Percentiles rank a stretch among this genome's conserved stretches.
Evolutionary conservation across 2,888 invertebrate species (phyloP).

Genomic region (Gibbula magus): DNA sequence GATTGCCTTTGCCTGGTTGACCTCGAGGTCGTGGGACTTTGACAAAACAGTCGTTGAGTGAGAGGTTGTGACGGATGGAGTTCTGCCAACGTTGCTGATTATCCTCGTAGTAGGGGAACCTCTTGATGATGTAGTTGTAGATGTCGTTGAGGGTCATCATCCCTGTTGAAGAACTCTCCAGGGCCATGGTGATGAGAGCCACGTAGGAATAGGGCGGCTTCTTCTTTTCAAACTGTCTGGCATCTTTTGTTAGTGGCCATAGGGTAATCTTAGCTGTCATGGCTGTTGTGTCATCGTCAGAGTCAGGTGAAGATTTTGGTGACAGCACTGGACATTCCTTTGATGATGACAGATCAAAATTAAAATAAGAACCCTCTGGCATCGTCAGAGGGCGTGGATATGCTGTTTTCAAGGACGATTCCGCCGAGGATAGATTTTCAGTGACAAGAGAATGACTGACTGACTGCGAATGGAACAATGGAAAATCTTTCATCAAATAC

Average conservation of each 20-base stretch:
- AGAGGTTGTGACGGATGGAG: conserved; percentile 88
- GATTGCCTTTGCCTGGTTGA: conserved; percentile 73
- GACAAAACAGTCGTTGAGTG: conserved; percentile 96
- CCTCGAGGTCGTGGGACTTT: conserved; percentile 82
- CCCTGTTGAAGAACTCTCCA: conserved; percentile 97
- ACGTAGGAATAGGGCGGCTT: conserved; percentile 99
- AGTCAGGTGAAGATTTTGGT: too few species aligned
- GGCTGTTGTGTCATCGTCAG: too few species aligned
- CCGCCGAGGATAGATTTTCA: too few species aligned
- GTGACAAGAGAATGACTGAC: too few species aligned
- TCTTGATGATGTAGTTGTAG: conserved; percentile 91
- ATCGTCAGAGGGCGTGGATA: too few species aligned
- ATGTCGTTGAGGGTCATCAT: conserved; percentile 93
- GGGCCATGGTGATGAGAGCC: conserved; percentile 98
- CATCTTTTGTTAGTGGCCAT: conserved; percentile 71
- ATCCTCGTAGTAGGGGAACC: conserved; percentile 89
- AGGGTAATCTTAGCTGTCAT: conserved; percentile 46
- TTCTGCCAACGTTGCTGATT: conserved; percentile 85
- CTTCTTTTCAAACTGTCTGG: conserved; percentile 82
- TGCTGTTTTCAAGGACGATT: too few species aligned
- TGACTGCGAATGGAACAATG: too few species aligned
- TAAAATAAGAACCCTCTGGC: too few species aligned
- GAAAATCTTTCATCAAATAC: too few species aligned
- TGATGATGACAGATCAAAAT: too few species aligned
- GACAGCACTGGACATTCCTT: too few species aligned